Base-by-base conservation (phyloP, 2,888 invertebrate species). In the Trichogramma evanescens region DNA sequence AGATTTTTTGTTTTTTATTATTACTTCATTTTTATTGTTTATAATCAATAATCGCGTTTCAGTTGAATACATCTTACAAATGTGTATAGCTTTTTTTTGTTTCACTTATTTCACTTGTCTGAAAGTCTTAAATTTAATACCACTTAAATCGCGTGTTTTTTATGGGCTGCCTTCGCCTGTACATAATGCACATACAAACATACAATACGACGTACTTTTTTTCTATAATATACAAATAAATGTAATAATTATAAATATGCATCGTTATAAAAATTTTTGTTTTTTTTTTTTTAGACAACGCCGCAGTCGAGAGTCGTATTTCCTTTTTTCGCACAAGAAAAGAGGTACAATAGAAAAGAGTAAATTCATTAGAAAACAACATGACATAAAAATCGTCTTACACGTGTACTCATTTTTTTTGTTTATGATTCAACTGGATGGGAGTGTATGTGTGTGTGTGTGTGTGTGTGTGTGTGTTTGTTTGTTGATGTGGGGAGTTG, bases 171-270 rank as follows among this genome's bases (percentile, higher is more conserved):
- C 44, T 64, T 64, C 66, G 70, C 67, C 67, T 66, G 66, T 69
- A 72, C 68, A 64, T 66, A 69, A 72, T 71, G 69, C 66, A 70
- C 72, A 70, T 69, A 71, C 64, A 69, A 71, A 70, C 69, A 68
- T 68, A 70, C 69, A 69, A 62, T 68, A 66, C 67, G 66, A 67
- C 66, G 61, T 67, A 68, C 26, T 26, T 26, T 26, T 26, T 70
- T 69, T 70, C 67, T 72, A 68, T 70, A 72, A 71, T 71, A 70
- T 73, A 72, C 71, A 72, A 73, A 71, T 70, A 66, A 67, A 63
- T 63, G 61, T 66, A 67, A 65, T 64, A 60, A 56, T 64, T 63
- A 63, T 64, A 59, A 66, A 26, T 26, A 26, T 26, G 26, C 26
- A 26, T 26, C 26, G 26, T 26, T 26, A 26, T 26, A 26, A 26